A percentile compares a stretch with the other conserved stretches of the same genome.
Conservation (phyloP, 2,888 invertebrate species). For the Ceriagrion tenellum region DNA sequence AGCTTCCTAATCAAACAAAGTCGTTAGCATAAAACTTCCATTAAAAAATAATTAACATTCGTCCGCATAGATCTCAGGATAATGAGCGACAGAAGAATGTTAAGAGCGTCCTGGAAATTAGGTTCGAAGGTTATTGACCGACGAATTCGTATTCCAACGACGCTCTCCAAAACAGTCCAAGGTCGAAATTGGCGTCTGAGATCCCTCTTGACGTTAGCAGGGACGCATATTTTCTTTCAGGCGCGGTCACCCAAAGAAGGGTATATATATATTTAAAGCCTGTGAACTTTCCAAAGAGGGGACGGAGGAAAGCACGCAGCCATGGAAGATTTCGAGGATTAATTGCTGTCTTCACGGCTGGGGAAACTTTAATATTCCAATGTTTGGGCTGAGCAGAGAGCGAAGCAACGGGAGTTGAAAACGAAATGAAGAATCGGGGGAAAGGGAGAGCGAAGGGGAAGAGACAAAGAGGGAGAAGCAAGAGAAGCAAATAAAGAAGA, state of each 20-base stretch:
- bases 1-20: no score
- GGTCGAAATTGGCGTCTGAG: not conserved
- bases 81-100: not conserved
- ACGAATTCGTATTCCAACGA: not conserved
- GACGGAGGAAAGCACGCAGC: not conserved
- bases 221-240: not conserved
- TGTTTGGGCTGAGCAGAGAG: not conserved
- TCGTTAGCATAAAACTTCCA: no score
- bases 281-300: no score
- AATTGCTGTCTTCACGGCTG: not conserved
- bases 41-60: no score
- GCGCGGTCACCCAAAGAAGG: not conserved
- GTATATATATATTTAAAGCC: not conserved
- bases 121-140: not conserved
- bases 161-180: not conserved
- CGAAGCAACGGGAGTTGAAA: not conserved
- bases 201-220: not conserved
- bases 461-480: not conserved
- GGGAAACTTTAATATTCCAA: conserved; percentile 4
- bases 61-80: not conserved
- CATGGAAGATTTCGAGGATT: not conserved
- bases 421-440: not conserved
- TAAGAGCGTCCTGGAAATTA: not conserved
- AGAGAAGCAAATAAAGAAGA: not conserved
- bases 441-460: not conserved